Evolutionary conservation across 1,140 invertebrate species (phyloP), one percentile per base, ranked within the genome.

Genomic region (Zelostemma sp.): DNA sequence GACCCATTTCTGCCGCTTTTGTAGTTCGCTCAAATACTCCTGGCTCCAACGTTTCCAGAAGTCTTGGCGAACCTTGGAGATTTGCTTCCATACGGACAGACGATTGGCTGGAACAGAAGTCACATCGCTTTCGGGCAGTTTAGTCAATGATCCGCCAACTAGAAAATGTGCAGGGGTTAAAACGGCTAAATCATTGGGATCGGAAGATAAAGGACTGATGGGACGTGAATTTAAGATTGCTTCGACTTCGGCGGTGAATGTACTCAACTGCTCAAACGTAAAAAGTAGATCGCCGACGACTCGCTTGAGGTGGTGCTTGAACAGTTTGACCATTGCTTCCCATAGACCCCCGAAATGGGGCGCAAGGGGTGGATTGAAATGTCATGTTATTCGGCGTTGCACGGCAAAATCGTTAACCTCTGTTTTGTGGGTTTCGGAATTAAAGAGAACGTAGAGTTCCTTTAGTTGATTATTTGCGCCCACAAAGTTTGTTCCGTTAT

Each of bases 21-120:
- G 12, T 6, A 51, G 25, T 50, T 60, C 47, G 8, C 31, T 41
- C 4, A 60, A 12, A 51, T 78, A 79, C 41, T 81, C 74, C 3
- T 48, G 8, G 1, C 14, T 9, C 76, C 76, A 80, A 5, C 72
- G 35, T 33, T 64, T 59, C 76, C 75, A 80, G 40, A 77, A 74
- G 8, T 75, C 55, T 25, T 76, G 64, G 47, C 18, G 1, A 6
- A 11, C 25, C 15, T 58, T 33, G 15, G 14, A n/a, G 15, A 58
- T 25, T 3, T 38, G 45, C 21, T 48, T 16, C 45, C 35, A 59
- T 0, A 16, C 2, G 9, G 16, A 28, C 1, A 59, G 15, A 25
- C 47, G 19, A 18, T 45, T 51, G 5, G 5, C 1, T 15, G 57
- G 57, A 5, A 43, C 12, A 2, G 6, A 0, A 0, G 4, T 16